phyloP scores from a whole-genome alignment of 2,113 vertebrate species.

The Zapus hudsonius region DNA sequence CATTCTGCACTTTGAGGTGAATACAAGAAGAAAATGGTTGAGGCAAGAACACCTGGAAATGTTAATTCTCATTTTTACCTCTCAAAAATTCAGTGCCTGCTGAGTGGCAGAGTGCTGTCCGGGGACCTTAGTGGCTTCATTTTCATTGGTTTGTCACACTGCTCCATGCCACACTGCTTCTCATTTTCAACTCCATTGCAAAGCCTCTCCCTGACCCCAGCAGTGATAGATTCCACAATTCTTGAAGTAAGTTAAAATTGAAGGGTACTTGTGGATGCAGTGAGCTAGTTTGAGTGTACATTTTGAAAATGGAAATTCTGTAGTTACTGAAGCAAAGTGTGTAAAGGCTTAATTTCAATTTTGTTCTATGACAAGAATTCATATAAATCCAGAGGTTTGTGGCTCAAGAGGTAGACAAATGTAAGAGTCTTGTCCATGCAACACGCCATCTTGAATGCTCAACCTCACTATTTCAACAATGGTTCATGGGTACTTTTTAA shows the following conservation, averaged over 20 bases:
- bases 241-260: constrained; percentile 57
- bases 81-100: not conserved
- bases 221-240: constrained; percentile 46
- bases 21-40: not conserved
- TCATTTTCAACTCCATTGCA: constrained; percentile 60
- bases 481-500: not conserved
- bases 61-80: constrained; percentile 52
- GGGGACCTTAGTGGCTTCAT: constrained; percentile 23
- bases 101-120: not conserved
- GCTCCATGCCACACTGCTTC: constrained; percentile 1
- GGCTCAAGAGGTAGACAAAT: constrained; percentile 8
- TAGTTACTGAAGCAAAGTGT: constrained; percentile 65
- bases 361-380: constrained; percentile 67
- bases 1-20: not conserved
- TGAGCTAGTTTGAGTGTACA: constrained; percentile 67
- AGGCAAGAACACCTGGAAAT: constrained; percentile 8
- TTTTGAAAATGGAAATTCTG: constrained; percentile 60
- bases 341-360: constrained; percentile 34
- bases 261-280: constrained; percentile 51
- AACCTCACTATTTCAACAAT: not conserved
- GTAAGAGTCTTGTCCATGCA: not conserved
- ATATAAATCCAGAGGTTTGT: constrained; percentile 25
- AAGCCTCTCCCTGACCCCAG: not conserved
- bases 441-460: not conserved
- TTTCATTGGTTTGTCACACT: not conserved